Percentiles rank a stretch among this genome's conserved stretches.
Evolutionary conservation across 2,888 invertebrate genomes (phyloP).

Genomic region (Eupithecia exiguata): DNA sequence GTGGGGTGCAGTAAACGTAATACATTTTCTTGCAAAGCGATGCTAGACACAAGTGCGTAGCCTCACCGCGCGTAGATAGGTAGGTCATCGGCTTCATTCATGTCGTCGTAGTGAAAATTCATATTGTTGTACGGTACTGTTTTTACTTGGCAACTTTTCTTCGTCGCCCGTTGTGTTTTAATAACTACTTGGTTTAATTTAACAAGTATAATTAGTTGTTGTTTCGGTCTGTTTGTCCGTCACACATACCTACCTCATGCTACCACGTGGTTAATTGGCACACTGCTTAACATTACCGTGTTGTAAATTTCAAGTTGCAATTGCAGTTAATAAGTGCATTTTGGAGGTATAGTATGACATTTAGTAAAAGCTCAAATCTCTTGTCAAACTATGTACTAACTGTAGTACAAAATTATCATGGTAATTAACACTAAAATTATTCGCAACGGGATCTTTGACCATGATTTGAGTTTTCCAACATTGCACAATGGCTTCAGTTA

Average conservation of each 20-base stretch:
- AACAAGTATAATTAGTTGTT: slow-evolving; percentile 47
- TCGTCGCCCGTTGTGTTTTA: slow-evolving; percentile 36
- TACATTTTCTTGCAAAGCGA: no score
- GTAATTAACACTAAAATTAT: no score
- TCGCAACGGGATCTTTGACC: no score
- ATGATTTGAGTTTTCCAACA: no score
- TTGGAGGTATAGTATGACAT: not conserved
- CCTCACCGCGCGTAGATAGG: no score
- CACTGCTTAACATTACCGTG: slow-evolving; percentile 41
- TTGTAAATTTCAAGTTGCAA: slow-evolving; percentile 41
- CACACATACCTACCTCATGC: slow-evolving; percentile 47
- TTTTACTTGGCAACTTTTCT: not conserved
- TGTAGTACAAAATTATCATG: no score
- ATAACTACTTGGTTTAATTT: slow-evolving; percentile 19
- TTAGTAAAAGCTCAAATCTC: not conserved
- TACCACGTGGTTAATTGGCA: slow-evolving; percentile 49
- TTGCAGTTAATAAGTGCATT: not conserved
- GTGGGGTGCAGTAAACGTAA: no score
- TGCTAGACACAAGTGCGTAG: no score
- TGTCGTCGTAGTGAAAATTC: no score
- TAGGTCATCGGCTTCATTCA: no score
- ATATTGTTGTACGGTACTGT: not conserved
- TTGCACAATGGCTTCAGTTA: no score
- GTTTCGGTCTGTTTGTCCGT: slow-evolving; percentile 53
- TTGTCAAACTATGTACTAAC: no score